Evolutionary conservation across 2,113 vertebrate genomes (phyloP), one percentile per base, ranked within the genome.

Genomic region (Alligator sinensis): DNA sequence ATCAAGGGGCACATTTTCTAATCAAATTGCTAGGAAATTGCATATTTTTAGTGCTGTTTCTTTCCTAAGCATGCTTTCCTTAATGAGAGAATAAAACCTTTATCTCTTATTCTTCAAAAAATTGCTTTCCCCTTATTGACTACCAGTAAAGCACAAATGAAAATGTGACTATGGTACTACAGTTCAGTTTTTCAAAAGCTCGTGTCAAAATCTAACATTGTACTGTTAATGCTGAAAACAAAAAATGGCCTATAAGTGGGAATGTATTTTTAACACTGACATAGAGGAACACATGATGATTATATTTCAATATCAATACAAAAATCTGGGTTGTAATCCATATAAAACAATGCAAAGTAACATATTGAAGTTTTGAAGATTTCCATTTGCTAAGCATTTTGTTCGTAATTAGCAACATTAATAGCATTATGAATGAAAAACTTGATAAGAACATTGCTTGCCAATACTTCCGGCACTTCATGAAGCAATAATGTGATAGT

Each of bases 211-310:
- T 91, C 79, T 92, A 91, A 79, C 94, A 91, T 88, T 86, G 95
- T 92, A 88, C 84, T 79, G 93, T 77, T 86, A 94, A 3, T 92
- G 82, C 82, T 70, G 68, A 70, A 86, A 85, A 95, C 63, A 90
- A 90, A 91, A 92, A 93, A 91, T 9, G 92, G 92, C 94, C 96
- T 93, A 84, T 95, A 91, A 88, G 78, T 96, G 95, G 94, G 77
- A 91, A 91, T 93, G 80, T 90, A 78, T 92, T 78, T 90, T 93
- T 96, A 87, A 95, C 88, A 72, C 91, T 76, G 2, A 1, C 68
- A 80, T 9, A 60, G 91, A 88, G 84, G 86, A 96, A 80, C 84
- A 17, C 27, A 68, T 30, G 28, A 30, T n/a, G 28, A 68, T 15
- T 68, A 68, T 92, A 95, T 82, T 91, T 86, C 81, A 88, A 0